These are phyloP conservation scores for Erinaceus europaeus DNA, from an alignment of 2,113 vertebrate genomes.

Conservation along the genomic window DNA sequence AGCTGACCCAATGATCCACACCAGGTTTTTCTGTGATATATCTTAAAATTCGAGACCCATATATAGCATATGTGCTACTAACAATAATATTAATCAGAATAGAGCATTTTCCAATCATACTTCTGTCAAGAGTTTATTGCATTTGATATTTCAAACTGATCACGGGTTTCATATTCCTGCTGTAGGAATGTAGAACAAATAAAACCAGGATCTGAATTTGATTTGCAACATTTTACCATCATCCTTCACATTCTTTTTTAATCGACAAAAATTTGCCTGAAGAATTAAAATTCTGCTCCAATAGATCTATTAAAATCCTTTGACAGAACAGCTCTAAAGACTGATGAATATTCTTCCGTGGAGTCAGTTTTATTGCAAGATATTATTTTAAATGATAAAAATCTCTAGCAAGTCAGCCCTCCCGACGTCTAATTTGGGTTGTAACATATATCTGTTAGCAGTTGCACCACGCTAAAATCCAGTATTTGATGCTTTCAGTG, in stretches of 20 bases:
- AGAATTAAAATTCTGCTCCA: conserved; percentile 49
- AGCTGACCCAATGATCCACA: neutral
- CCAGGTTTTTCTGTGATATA: neutral
- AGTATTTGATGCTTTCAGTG: neutral
- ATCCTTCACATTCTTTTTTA: conserved; percentile 7
- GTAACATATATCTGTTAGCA: neutral
- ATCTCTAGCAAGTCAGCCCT: conserved; percentile 35
- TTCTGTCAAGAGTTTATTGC: neutral
- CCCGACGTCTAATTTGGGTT: conserved; percentile 47
- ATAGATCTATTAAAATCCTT: conserved; percentile 37
- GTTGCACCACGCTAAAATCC: conserved; percentile 6
- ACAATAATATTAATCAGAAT: neutral
- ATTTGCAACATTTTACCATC: neutral
- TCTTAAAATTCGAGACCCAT: neutral
- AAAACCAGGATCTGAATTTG: conserved; percentile 45
- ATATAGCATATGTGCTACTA: neutral
- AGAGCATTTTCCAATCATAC: neutral
- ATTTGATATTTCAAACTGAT: neutral
- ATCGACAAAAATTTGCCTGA: neutral
- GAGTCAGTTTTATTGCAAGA: conserved; percentile 52
- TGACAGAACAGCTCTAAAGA: conserved; percentile 18
- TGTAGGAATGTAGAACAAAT: conserved; percentile 3
- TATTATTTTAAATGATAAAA: conserved; percentile 51
- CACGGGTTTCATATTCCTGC: neutral
- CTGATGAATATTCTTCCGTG: conserved; percentile 10